These are phyloP conservation scores for Alfaro cultratus DNA, from an alignment of 2,797 vertebrate species.

Conservation along the genomic window DNA sequence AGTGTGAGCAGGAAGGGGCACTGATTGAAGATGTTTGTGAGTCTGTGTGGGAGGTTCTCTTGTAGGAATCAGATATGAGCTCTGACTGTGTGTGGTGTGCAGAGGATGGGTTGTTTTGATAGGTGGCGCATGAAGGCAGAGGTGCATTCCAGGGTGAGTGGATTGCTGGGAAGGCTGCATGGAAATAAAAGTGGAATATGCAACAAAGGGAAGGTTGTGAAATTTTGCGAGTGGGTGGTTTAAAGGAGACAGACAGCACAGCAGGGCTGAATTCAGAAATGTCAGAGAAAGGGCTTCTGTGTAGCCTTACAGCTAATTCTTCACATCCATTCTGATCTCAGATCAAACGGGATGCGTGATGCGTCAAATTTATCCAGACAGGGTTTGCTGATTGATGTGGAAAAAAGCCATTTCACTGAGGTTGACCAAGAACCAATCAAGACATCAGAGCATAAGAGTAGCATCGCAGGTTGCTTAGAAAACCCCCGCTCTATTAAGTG, in stretches of 20 bases:
- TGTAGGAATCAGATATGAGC: constrained; percentile 31
- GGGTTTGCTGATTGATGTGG: constrained; percentile 32
- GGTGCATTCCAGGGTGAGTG: constrained; percentile 46
- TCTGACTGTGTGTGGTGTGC: constrained; percentile 23
- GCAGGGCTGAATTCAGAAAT: constrained; percentile 19
- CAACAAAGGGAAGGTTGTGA: constrained; percentile 30
- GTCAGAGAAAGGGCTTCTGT: neutral
- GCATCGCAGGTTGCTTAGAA: constrained; percentile 31
- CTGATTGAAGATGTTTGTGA: constrained; percentile 29
- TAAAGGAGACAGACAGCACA: constrained; percentile 29
- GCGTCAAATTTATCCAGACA: constrained; percentile 39
- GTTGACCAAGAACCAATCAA: constrained; percentile 44
- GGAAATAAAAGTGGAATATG: constrained; percentile 44
- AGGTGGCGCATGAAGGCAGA: constrained; percentile 27
- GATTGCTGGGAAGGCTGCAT: constrained; percentile 23
- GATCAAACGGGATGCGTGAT: constrained; percentile 26
- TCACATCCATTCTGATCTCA: constrained; percentile 29
- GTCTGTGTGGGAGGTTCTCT: constrained; percentile 35
- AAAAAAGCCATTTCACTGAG: constrained; percentile 48
- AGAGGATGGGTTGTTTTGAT: constrained; percentile 34
- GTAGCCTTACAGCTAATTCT: constrained; percentile 34
- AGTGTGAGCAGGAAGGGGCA: constrained; percentile 25
- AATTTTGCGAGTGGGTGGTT: constrained; percentile 40
- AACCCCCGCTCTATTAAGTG: constrained; percentile 20
- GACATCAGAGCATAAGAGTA: constrained; percentile 11